Evolutionary conservation across 2,888 invertebrate species (phyloP).

Genomic region (Chrysotoxum bicinctum): DNA sequence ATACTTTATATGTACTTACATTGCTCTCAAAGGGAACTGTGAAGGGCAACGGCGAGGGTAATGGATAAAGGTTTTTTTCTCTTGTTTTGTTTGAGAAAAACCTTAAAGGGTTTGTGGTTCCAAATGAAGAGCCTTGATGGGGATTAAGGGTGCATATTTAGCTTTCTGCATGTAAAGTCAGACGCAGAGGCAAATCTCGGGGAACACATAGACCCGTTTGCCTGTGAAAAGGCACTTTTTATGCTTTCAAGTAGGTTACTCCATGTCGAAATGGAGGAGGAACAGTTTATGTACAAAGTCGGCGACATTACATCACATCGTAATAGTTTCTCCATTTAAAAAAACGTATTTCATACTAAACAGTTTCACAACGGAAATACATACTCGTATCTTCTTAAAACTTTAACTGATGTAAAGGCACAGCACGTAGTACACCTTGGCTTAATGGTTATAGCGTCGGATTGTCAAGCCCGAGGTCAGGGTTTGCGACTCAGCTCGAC

Average conservation of each 20-base stretch:
- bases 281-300: neutral
- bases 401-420: too few relatives aligned
- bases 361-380: too few relatives aligned
- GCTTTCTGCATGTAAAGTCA: conserved; percentile 36
- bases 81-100: neutral
- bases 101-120: conserved; percentile 38
- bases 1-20: conserved; percentile 53
- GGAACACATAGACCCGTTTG: neutral
- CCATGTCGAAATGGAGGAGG: neutral
- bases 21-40: conserved; percentile 53
- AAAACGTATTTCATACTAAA: too few relatives aligned
- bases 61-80: neutral
- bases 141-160: conserved; percentile 24
- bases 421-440: too few relatives aligned
- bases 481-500: too few relatives aligned
- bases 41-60: neutral
- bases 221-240: neutral
- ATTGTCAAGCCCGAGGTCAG: too few relatives aligned
- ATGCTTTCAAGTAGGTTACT: neutral
- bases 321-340: too few relatives aligned
- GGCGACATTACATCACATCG: neutral
- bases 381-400: too few relatives aligned
- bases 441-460: too few relatives aligned
- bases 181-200: neutral
- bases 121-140: conserved; percentile 50